Conservation (phyloP, 23 tunicate genomes). For the Halocynthia aurantium region DNA sequence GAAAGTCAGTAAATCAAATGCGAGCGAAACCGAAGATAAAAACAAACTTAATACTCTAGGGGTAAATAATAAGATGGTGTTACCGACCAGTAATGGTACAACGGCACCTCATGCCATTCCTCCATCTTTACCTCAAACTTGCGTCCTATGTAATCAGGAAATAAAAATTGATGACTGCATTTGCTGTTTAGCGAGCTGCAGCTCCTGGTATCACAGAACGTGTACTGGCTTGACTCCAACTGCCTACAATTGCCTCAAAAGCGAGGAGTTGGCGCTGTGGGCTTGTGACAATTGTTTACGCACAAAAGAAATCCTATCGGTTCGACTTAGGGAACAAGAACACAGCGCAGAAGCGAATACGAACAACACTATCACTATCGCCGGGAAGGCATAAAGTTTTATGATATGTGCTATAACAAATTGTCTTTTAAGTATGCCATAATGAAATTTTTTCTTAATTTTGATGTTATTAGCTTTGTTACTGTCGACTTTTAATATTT, state of each 20-base stretch:
- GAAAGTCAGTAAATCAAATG: no score
- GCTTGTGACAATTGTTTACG: slow-evolving; percentile 73
- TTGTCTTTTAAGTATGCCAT: no score
- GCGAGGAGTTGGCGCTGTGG: slow-evolving; percentile 86
- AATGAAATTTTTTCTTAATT: no score
- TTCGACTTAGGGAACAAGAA: slow-evolving; percentile 27
- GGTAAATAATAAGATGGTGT: no score
- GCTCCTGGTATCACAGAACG: slow-evolving; percentile 64
- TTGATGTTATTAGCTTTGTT: no score
- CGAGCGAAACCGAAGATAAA: no score
- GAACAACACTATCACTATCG: no score
- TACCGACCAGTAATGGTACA: neutral
- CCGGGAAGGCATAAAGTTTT: no score
- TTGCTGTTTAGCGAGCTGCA: slow-evolving; percentile 84
- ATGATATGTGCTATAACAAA: no score
- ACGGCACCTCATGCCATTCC: slow-evolving; percentile 50
- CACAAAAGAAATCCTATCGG: slow-evolving; percentile 63
- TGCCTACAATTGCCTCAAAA: slow-evolving; percentile 46
- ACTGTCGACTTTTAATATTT: no score
- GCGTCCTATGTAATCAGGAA: slow-evolving; percentile 38
- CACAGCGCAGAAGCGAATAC: neutral
- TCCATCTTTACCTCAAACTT: slow-evolving; percentile 47
- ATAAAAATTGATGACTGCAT: slow-evolving; percentile 49
- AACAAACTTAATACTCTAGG: no score
- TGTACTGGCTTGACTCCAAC: slow-evolving; percentile 73